Evolutionary conservation across 2,113 vertebrate species (phyloP).

Genomic region (Notothenia rossii): DNA sequence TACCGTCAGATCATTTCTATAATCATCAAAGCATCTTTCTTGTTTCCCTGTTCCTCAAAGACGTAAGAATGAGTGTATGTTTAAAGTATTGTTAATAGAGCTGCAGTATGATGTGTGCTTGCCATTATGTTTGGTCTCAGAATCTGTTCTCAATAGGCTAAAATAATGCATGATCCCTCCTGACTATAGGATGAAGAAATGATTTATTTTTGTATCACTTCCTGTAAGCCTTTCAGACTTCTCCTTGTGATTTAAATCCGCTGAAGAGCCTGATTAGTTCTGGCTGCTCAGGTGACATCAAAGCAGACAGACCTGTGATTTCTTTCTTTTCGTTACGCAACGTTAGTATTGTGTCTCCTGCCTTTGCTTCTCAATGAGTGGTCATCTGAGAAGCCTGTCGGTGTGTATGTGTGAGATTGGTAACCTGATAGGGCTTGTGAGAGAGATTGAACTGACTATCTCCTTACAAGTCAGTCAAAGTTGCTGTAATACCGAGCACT

Average conservation of each 20-base stretch:
- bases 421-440: conserved; percentile 49
- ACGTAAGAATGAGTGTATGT: not conserved
- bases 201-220: conserved; percentile 11
- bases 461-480: conserved; percentile 43
- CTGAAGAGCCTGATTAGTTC: conserved; percentile 10
- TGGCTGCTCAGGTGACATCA: conserved; percentile 25
- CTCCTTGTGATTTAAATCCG: conserved; percentile 16
- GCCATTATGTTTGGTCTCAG: not conserved
- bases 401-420: conserved; percentile 38
- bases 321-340: conserved; percentile 30
- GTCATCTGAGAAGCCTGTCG: conserved; percentile 48
- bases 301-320: conserved; percentile 1
- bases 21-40: not conserved
- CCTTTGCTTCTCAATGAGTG: conserved; percentile 60
- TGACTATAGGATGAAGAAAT: not conserved
- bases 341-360: conserved; percentile 47
- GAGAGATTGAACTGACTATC: conserved; percentile 36
- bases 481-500: not conserved
- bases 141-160: not conserved
- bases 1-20: not conserved
- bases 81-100: conserved; percentile 13
- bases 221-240: not conserved
- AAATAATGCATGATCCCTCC: not conserved
- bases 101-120: not conserved
- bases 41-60: conserved; percentile 5